Conservation (phyloP, 2,888 invertebrate genomes). For the Pammene aurita region DNA sequence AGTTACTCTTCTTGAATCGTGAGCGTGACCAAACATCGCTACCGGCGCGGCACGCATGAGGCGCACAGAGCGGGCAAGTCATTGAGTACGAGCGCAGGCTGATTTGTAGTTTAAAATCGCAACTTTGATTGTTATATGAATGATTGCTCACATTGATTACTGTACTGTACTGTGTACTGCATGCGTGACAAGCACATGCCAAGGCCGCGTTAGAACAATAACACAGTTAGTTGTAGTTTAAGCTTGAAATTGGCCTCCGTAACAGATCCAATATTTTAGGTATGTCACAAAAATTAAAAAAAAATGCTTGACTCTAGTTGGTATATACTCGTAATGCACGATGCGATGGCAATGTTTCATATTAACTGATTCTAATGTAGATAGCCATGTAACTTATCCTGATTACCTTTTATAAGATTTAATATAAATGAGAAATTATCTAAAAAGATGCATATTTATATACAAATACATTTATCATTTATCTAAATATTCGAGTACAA, state of each 20-base stretch:
- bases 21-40: neutral
- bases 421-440: constrained; percentile 16
- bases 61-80: neutral
- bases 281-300: too few relatives aligned
- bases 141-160: too few relatives aligned
- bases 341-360: neutral
- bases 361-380: constrained; percentile 15
- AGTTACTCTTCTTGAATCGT: constrained; percentile 6
- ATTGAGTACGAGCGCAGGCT: neutral
- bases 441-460: constrained; percentile 8
- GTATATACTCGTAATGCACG: too few relatives aligned
- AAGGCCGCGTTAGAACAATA: too few relatives aligned
- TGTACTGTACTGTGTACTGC: too few relatives aligned
- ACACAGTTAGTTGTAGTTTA: too few relatives aligned
- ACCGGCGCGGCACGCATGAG: neutral
- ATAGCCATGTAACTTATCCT: constrained; percentile 1
- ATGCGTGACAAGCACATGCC: too few relatives aligned
- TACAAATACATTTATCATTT: neutral
- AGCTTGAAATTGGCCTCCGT: too few relatives aligned
- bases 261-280: neutral
- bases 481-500: neutral
- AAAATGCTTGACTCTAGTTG: too few relatives aligned
- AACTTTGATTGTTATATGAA: too few relatives aligned
- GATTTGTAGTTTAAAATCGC: too few relatives aligned
- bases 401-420: constrained; percentile 20